Evolutionary conservation across 2,113 vertebrate species (phyloP), one percentile per base, ranked within the genome.

Genomic region (Rhizomys pruinosus): DNA sequence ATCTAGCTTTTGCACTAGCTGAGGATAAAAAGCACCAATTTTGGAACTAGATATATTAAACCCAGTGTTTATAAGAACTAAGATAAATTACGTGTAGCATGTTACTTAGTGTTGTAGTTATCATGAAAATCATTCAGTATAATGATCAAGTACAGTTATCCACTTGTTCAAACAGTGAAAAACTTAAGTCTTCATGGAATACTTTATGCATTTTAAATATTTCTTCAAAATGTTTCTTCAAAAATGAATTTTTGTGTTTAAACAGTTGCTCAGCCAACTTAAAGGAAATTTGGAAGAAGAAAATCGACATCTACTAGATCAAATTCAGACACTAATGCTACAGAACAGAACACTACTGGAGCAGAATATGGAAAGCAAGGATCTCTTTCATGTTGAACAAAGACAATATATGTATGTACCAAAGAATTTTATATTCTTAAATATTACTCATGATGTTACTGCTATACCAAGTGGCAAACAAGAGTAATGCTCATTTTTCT

Each of bases 361-460:
- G 96, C 99, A 99, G 97, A 99, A 99, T 92, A 99, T 99, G 99
- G 99, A 99, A 98, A 99, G 99, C 99, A 99, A 99, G 97, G 99
- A 99, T 98, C 98, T 99, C 93, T 99, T 99, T 97, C 99, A 99
- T 27, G 99, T 99, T 10, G 99, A 99, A 95, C 99, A 99, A 98
- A 99, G 99, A 97, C 99, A 99, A 93, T 99, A 99, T 98, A 99
- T 99, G 99, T 99, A 98, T 89, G 98, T 98, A 98, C 78, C 96
- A 95, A 84, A 96, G 90, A 92, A 84, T 88, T 94, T 68, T 95
- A 34, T 29, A n/a, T 39, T 93, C 44, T 86, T 20, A 94, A 84
- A 69, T 95, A 88, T 42, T 93, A 89, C 20, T 77, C 22, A 69
- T 90, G 12, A 89, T 84, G 69, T 86, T 84, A 57, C 89, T 91